Conservation (phyloP, 2,888 invertebrate genomes). For the Hofmannophila pseudospretella region DNA sequence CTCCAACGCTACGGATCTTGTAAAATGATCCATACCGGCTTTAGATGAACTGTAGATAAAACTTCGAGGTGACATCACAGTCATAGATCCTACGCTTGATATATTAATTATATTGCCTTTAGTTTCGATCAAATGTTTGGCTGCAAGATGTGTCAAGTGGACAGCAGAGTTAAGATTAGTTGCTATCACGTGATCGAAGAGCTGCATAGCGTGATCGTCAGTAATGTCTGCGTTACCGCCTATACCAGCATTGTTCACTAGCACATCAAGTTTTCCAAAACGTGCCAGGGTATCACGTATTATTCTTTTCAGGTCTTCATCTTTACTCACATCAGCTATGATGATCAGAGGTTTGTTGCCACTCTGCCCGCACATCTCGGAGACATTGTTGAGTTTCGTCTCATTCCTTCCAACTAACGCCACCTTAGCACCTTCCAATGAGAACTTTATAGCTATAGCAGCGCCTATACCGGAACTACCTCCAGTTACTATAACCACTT, state of each 20-base stretch:
- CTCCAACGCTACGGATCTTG: neutral
- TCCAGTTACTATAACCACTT: constrained; percentile 75
- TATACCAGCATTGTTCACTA: constrained; percentile 21
- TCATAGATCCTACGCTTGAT: neutral
- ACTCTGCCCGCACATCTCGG: constrained; percentile 21
- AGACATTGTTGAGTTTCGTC: constrained; percentile 77
- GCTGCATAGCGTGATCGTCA: neutral
- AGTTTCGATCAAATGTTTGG: neutral
- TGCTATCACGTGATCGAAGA: neutral
- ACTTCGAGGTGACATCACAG: neutral
- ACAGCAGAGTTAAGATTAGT: neutral
- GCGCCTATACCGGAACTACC: constrained; percentile 82
- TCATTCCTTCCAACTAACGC: constrained; percentile 80
- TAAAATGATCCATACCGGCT: neutral
- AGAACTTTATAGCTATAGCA: constrained; percentile 77
- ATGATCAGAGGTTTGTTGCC: constrained; percentile 15
- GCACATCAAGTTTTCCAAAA: constrained; percentile 17
- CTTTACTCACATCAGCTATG: constrained; percentile 20
- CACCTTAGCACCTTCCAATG: constrained; percentile 75
- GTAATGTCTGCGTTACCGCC: neutral
- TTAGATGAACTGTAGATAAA: neutral
- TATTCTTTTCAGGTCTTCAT: constrained; percentile 16
- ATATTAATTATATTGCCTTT: constrained; percentile 1
- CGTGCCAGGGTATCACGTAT: constrained; percentile 15
- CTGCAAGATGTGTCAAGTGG: neutral